Evolutionary conservation across 2,888 invertebrate species (phyloP).

Genomic region (Bellardia pandia): DNA sequence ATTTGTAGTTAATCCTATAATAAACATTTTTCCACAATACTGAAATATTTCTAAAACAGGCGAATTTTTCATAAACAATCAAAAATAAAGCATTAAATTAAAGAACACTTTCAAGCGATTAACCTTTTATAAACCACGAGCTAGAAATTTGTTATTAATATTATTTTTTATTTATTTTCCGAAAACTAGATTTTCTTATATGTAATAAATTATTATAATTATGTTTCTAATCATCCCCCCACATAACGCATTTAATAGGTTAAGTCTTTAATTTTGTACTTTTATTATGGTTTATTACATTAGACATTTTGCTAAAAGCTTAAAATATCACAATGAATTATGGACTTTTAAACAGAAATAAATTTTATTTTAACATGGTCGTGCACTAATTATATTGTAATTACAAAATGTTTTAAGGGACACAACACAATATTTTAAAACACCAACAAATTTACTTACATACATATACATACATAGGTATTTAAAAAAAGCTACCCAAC

Average conservation of each 20-base stretch:
- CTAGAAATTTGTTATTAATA: neutral
- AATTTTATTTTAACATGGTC: constrained; percentile 51
- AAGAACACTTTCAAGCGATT: neutral
- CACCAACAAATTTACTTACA: neutral
- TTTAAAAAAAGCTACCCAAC: neutral
- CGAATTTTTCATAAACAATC: neutral
- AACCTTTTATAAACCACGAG: neutral
- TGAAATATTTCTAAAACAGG: neutral
- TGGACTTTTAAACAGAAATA: constrained; percentile 41
- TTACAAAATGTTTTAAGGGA: constrained; percentile 48
- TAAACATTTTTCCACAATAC: neutral
- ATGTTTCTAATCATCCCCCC: neutral
- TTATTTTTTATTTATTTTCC: too few species aligned
- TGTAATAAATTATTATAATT: too few species aligned
- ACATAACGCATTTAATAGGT: constrained; percentile 3
- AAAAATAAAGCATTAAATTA: neutral
- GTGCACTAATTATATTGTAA: constrained; percentile 54
- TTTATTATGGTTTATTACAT: constrained; percentile 35
- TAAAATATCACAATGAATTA: constrained; percentile 59
- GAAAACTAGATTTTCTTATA: too few species aligned
- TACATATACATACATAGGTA: neutral
- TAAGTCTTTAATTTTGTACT: constrained; percentile 3
- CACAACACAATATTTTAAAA: neutral
- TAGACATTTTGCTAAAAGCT: constrained; percentile 67
- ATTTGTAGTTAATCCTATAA: neutral